Evolutionary conservation across 2,797 vertebrate genomes (phyloP).

Genomic region (Salarias fasciatus): DNA sequence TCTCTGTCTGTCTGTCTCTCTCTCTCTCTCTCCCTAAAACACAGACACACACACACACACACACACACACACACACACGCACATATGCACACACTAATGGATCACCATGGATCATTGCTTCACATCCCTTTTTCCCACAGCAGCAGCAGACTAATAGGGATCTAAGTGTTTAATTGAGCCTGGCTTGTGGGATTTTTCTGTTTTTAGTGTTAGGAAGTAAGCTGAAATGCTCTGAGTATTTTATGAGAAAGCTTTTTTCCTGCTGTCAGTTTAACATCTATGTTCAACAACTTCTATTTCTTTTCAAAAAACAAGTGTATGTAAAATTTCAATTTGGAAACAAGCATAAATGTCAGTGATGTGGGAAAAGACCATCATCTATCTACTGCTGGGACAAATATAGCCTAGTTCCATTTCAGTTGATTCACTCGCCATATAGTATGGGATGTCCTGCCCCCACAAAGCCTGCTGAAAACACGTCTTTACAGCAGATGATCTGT

Average conservation of each 20-base stretch:
- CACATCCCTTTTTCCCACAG: constrained; percentile 64
- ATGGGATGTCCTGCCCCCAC: too few species aligned
- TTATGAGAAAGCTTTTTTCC: constrained; percentile 54
- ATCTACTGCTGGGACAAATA: too few species aligned
- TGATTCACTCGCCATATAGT: too few species aligned
- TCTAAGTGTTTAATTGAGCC: constrained; percentile 61
- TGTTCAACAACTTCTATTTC: background rate
- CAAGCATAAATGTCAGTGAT: too few species aligned
- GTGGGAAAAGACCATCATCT: too few species aligned
- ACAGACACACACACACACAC: constrained; percentile 17
- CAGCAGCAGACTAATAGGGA: constrained; percentile 33
- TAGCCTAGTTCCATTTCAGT: too few species aligned
- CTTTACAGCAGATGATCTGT: too few species aligned
- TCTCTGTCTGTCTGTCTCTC: constrained; percentile 1
- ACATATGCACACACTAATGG: constrained; percentile 15
- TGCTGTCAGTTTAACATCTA: constrained; percentile 8
- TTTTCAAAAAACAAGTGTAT: too few species aligned
- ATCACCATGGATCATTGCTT: constrained; percentile 49
- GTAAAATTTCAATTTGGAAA: too few species aligned
- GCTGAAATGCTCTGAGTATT: constrained; percentile 30
- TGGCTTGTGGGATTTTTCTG: constrained; percentile 38
- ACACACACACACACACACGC: constrained; percentile 20
- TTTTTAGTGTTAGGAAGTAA: constrained; percentile 40
- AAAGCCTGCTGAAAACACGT: too few species aligned
- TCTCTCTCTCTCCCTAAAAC: constrained; percentile 10